Evolutionary conservation across 2,113 vertebrate species (phyloP).

Genomic region (Sminthopsis crassicaudata): DNA sequence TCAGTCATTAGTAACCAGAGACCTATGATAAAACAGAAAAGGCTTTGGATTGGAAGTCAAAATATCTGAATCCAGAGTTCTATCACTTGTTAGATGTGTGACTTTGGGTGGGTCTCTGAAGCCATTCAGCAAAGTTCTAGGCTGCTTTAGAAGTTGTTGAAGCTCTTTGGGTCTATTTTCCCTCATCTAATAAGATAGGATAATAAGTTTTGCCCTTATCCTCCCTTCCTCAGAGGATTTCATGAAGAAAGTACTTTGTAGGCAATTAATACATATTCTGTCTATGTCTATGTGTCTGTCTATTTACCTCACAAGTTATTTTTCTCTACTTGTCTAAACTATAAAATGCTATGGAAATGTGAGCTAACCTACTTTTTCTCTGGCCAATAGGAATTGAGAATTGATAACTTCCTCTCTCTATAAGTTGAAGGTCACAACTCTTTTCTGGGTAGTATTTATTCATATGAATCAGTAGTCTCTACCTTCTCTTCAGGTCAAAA

Average conservation of each 20-base stretch:
- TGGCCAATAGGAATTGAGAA: neutral
- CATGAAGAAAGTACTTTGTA: neutral
- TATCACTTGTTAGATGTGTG: neutral
- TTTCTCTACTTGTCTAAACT: neutral
- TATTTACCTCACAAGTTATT: neutral
- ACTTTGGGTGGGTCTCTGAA: neutral
- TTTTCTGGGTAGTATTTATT: neutral
- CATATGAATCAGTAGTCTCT: neutral
- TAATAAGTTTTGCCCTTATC: neutral
- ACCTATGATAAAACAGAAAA: neutral
- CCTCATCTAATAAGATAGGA: neutral
- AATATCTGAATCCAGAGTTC: neutral
- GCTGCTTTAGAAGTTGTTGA: neutral
- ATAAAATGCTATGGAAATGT: neutral
- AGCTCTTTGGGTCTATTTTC: neutral
- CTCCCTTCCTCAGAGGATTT: neutral
- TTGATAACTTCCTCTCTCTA: neutral
- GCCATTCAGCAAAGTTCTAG: neutral
- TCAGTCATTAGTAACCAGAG: neutral
- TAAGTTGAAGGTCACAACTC: neutral
- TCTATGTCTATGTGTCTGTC: neutral
- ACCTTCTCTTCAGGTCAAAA: neutral
- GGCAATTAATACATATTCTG: neutral
- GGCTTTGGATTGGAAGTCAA: neutral
- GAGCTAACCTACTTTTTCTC: neutral